These are phyloP conservation scores for Ophioderma brevispina DNA, from an alignment of 35 echinoderm and acorn worm genomes.

Conservation along the genomic window DNA sequence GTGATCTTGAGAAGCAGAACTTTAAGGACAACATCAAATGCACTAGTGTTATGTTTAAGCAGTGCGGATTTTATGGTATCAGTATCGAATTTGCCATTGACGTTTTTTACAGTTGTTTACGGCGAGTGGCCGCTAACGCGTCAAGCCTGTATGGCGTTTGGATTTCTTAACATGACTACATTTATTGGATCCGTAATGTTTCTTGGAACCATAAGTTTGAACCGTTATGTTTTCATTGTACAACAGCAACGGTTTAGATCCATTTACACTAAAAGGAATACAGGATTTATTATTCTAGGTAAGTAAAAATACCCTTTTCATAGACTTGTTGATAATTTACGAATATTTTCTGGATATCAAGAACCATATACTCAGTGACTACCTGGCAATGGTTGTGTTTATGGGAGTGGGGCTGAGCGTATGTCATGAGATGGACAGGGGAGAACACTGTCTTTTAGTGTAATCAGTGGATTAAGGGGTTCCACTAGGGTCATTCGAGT, in stretches of 20 bases:
- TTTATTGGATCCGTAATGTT: conserved; percentile 98
- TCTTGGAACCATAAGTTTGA: conserved; percentile 88
- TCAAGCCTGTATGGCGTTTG: conserved; percentile 34
- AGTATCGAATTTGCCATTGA: conserved; percentile 77
- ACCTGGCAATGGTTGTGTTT: no score
- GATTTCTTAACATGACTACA: conserved; percentile 86
- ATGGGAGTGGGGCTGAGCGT: no score
- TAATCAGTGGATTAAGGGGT: no score
- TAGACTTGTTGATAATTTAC: no score
- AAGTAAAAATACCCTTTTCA: no score
- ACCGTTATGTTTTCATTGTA: conserved; percentile 88
- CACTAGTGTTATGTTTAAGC: conserved; percentile 91
- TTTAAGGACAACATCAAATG: conserved; percentile 78
- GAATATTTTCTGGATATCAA: no score
- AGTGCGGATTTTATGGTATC: conserved; percentile 83
- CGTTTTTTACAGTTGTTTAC: conserved; percentile 60
- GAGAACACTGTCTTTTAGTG: no score
- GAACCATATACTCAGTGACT: no score
- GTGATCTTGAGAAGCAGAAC: conserved; percentile 70
- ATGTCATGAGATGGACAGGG: no score
- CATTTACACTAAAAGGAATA: conserved; percentile 69
- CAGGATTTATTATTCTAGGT: conserved; percentile 76
- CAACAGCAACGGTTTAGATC: conserved; percentile 66
- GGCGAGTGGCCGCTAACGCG: conserved; percentile 46
- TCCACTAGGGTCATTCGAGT: no score